Conservation (phyloP, 2,888 invertebrate species). For the Eurytoma adleriae region DNA sequence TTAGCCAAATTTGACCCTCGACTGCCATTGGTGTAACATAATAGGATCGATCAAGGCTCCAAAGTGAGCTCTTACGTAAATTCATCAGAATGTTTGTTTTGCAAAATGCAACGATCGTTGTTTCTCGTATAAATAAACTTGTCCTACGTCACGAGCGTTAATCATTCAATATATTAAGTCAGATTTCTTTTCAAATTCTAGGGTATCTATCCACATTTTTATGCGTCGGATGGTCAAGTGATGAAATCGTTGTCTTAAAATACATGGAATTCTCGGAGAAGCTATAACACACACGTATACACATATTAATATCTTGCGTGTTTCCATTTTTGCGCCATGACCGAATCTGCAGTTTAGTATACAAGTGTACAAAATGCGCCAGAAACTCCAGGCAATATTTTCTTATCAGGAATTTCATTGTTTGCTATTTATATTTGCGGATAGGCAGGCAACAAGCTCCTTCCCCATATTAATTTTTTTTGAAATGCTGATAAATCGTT, state of each 20-base stretch:
- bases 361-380: too few relatives aligned
- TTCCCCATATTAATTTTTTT: too few relatives aligned
- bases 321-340: neutral
- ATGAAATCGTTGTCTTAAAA: constrained; percentile 39
- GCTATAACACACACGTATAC: neutral
- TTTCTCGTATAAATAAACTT: neutral
- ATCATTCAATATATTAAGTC: neutral
- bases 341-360: neutral
- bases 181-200: neutral
- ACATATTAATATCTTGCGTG: neutral
- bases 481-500: too few relatives aligned
- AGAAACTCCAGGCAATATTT: too few relatives aligned
- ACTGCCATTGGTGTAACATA: neutral
- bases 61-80: neutral
- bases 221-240: neutral
- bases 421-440: too few relatives aligned
- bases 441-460: too few relatives aligned
- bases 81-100: neutral
- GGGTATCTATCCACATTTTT: neutral
- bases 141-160: neutral
- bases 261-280: constrained; percentile 32
- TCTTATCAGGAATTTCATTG: too few relatives aligned
- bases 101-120: neutral
- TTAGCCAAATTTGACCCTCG: neutral
- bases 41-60: constrained; percentile 21